Percentiles rank a stretch among this genome's conserved stretches.
Conservation (phyloP, 1,140 invertebrate genomes). For the Maniola jurtina region DNA sequence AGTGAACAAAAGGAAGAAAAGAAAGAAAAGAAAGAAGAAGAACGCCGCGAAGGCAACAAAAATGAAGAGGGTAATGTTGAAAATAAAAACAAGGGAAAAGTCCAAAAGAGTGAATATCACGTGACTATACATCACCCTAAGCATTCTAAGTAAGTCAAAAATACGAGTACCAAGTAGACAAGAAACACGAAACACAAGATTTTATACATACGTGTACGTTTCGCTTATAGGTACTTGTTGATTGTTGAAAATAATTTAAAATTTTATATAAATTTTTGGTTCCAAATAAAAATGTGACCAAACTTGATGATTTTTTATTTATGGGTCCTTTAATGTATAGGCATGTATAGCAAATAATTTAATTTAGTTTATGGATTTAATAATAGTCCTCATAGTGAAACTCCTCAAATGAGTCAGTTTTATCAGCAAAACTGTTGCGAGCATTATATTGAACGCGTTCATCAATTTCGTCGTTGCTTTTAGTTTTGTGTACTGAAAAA, state of each 20-base stretch:
- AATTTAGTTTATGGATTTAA: no score
- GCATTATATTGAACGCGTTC: no score
- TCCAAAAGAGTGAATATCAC: slow-evolving; percentile 21
- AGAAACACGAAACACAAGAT: no score
- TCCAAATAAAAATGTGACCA: neutral
- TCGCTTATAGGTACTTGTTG: neutral
- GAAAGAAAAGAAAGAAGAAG: slow-evolving; percentile 12
- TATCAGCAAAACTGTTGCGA: no score
- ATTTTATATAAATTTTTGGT: neutral
- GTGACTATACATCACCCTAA: slow-evolving; percentile 28
- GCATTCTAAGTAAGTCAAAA: slow-evolving; percentile 1
- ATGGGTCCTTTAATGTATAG: no score
- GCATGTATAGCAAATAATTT: no score
- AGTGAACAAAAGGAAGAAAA: slow-evolving; percentile 10
- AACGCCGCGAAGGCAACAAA: neutral
- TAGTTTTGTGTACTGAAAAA: no score
- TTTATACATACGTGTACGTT: no score
- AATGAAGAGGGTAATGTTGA: slow-evolving; percentile 14
- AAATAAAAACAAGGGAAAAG: slow-evolving; percentile 4
- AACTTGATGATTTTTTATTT: neutral
- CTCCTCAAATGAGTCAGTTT: no score
- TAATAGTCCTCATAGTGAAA: no score
- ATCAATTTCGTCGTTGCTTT: no score
- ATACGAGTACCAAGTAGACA: neutral
- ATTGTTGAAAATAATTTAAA: neutral